These are phyloP conservation scores for Cephalotes varians DNA, from an alignment of 2,888 invertebrate species.

Conservation along the genomic window DNA sequence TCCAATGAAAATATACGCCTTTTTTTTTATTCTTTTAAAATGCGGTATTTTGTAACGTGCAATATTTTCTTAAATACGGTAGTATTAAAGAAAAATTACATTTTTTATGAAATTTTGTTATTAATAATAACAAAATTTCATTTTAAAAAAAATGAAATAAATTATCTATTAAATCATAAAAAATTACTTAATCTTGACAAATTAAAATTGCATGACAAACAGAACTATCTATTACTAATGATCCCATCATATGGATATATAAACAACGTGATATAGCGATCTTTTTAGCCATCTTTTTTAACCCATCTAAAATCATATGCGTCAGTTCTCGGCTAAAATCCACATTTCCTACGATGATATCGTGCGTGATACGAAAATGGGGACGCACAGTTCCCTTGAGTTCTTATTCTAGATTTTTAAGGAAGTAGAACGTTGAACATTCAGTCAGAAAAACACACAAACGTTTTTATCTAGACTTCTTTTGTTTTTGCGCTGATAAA, in stretches of 20 bases:
- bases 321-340: slow-evolving; percentile 79
- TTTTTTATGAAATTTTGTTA: no score
- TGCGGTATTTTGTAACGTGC: neutral
- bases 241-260: neutral
- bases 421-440: slow-evolving; percentile 54
- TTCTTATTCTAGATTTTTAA: slow-evolving; percentile 58
- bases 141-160: neutral
- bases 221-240: neutral
- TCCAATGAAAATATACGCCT: neutral
- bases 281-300: slow-evolving; percentile 12
- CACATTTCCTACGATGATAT: slow-evolving; percentile 77
- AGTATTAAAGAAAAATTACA: neutral
- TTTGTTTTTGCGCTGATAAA: neutral
- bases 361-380: slow-evolving; percentile 66
- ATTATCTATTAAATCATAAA: neutral
- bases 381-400: slow-evolving; percentile 45
- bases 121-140: neutral
- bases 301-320: slow-evolving; percentile 77
- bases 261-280: neutral
- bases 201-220: neutral
- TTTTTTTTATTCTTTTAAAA: neutral
- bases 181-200: neutral
- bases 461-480: slow-evolving; percentile 53
- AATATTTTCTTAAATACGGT: neutral
- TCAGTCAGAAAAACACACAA: slow-evolving; percentile 47